Conservation (phyloP, 2,797 vertebrate species). For the Sphaeramia orbicularis region DNA sequence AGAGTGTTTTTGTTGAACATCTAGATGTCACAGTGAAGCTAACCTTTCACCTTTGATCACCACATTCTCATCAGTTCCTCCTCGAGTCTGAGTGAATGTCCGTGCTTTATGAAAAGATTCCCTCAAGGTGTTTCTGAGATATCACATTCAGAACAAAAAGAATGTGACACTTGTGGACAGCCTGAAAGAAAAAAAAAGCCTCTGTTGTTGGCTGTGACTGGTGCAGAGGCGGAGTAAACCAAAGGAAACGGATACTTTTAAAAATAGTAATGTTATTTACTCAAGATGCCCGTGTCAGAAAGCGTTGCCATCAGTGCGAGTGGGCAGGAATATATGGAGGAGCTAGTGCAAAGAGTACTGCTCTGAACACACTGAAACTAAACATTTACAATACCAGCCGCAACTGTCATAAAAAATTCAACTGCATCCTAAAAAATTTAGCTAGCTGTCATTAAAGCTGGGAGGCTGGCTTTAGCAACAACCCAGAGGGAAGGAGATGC, state of each 20-base stretch:
- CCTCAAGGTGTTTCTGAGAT: too few species aligned
- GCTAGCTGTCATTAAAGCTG: constrained; percentile 41
- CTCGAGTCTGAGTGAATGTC: too few species aligned
- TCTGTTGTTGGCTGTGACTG: too few species aligned
- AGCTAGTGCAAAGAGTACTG: constrained; percentile 2
- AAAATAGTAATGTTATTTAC: constrained; percentile 33
- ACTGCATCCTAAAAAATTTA: constrained; percentile 36
- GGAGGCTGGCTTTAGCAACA: constrained; percentile 23
- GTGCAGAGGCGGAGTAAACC: too few species aligned
- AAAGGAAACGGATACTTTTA: constrained; percentile 19
- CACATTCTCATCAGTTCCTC: too few species aligned
- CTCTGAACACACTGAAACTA: constrained; percentile 23
- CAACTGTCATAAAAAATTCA: constrained; percentile 39
- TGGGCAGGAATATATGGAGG: constrained; percentile 5
- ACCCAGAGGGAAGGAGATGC: constrained; percentile 11
- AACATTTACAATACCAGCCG: constrained; percentile 50
- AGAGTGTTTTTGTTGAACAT: too few species aligned
- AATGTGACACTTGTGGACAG: too few species aligned
- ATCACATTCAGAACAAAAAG: too few species aligned
- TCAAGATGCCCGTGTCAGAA: constrained; percentile 10
- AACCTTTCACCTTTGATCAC: too few species aligned
- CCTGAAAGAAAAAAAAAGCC: too few species aligned
- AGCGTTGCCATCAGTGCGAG: constrained; percentile 23
- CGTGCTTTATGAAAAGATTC: too few species aligned
- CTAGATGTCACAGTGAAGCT: too few species aligned